Evolutionary conservation across 2,113 vertebrate species (phyloP).

Genomic region (Pomatostomus ruficeps): DNA sequence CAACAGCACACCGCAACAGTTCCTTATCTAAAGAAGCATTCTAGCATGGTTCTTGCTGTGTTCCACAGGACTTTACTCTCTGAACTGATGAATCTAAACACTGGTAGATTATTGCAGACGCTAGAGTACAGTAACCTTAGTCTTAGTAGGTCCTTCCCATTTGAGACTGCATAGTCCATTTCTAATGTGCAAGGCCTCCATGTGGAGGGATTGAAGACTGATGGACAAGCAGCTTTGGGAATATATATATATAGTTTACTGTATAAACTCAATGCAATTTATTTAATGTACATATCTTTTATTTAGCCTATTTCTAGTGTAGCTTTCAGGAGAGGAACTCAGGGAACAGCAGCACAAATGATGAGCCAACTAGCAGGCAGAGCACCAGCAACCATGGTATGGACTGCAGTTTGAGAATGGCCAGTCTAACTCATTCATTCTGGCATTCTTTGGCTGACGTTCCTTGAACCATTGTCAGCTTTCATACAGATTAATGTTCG

Average conservation of each 20-base stretch:
- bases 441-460: not conserved
- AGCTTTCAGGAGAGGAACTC: not conserved
- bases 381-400: not conserved
- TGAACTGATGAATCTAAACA: not conserved
- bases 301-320: not conserved
- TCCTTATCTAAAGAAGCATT: not conserved
- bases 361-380: not conserved
- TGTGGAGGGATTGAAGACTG: not conserved
- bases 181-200: not conserved
- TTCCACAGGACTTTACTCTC: not conserved
- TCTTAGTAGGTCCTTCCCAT: not conserved
- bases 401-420: not conserved
- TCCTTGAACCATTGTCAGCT: not conserved
- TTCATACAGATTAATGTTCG: not conserved
- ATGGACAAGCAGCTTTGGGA: not conserved
- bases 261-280: not conserved
- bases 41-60: not conserved
- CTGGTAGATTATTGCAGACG: not conserved
- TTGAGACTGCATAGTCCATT: not conserved
- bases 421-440: not conserved
- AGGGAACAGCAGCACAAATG: not conserved
- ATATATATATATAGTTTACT: not conserved
- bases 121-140: not conserved
- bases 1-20: too few species aligned
- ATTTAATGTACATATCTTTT: not conserved